phyloP scores from a whole-genome alignment of 2,797 vertebrate species.

The Myotis myotis region DNA sequence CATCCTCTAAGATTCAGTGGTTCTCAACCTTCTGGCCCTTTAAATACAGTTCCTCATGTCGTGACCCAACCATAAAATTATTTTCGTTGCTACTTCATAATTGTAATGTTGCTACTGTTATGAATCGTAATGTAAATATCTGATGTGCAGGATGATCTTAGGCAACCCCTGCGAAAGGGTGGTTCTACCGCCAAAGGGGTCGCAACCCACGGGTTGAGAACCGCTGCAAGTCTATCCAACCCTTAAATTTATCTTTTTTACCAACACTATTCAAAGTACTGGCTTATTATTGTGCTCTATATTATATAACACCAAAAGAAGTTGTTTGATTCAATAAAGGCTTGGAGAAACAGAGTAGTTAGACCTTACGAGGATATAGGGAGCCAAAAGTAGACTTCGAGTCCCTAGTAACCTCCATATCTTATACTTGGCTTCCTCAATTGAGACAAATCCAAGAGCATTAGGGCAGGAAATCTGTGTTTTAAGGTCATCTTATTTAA shows the following conservation, averaged over 20 bases:
- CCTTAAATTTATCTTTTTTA: background rate
- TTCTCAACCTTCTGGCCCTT: no score
- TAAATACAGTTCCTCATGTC: no score
- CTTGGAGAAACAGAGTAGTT: background rate
- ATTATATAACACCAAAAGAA: background rate
- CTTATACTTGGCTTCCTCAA: background rate
- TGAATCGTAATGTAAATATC: no score
- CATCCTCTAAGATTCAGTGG: background rate
- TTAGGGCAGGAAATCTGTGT: background rate
- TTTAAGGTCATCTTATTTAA: background rate
- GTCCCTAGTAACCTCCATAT: background rate
- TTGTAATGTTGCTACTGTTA: no score
- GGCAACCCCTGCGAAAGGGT: no score
- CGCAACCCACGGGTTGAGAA: no score
- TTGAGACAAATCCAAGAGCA: background rate
- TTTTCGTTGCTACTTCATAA: no score
- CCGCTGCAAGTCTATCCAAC: background rate
- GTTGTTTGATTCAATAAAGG: conserved; percentile 31
- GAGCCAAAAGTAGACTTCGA: background rate
- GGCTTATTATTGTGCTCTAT: background rate
- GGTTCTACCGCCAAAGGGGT: no score
- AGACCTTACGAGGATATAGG: background rate
- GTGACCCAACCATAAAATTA: no score
- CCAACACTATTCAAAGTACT: background rate
- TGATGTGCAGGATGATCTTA: no score